Evolutionary conservation across 2,797 vertebrate species (phyloP).

Genomic region (Paramormyrops hopkinsi): DNA sequence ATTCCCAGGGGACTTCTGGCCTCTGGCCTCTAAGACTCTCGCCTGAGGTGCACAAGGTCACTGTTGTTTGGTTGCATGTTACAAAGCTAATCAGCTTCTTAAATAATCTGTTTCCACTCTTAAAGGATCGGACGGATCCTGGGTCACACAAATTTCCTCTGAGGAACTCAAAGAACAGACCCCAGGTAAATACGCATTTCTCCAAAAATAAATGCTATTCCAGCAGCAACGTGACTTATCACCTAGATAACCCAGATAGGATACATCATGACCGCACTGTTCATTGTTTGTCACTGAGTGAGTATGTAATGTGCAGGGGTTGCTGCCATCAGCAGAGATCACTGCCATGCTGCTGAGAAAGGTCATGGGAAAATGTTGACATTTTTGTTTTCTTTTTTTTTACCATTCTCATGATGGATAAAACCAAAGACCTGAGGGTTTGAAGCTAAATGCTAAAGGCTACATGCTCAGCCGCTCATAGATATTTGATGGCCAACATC

Average conservation of each 20-base stretch:
- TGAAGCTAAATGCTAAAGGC: not conserved
- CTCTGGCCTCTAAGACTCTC: not conserved
- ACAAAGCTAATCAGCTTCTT: slow-evolving; percentile 20
- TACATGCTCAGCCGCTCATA: not conserved
- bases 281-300: not conserved
- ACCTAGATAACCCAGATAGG: slow-evolving; percentile 11
- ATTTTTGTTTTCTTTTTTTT: not conserved
- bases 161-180: slow-evolving; percentile 37
- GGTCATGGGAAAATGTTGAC: slow-evolving; percentile 6
- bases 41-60: not conserved
- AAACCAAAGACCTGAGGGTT: not conserved
- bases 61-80: not conserved
- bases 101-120: not conserved
- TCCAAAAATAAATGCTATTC: slow-evolving; percentile 32
- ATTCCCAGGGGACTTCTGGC: slow-evolving; percentile 14
- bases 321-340: not conserved
- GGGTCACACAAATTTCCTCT: slow-evolving; percentile 44
- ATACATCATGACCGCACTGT: not conserved
- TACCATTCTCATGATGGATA: not conserved
- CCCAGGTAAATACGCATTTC: slow-evolving; percentile 45
- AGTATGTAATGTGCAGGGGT: not conserved
- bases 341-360: not conserved
- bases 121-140: slow-evolving; percentile 15
- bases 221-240: slow-evolving; percentile 5
- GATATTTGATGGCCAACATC: not conserved